Evolutionary conservation across 2,113 vertebrate species (phyloP), one percentile per base, ranked within the genome.

Genomic region (Tychaedon coryphoeus): DNA sequence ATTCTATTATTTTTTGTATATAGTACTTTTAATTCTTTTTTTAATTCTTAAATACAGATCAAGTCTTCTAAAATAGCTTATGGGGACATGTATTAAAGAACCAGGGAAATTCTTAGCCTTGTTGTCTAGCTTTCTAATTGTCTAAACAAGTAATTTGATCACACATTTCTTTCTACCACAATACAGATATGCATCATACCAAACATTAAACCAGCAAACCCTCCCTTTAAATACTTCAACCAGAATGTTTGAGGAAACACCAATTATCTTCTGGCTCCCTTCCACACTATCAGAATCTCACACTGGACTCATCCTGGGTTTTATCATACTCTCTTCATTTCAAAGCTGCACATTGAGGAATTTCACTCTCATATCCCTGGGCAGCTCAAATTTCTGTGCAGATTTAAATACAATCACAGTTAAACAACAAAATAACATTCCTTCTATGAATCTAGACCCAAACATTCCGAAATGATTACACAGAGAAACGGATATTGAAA

Each of bases 401-500:
- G 23, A 82, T 80, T 82, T 93, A 71, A 83, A 57, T n/a, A 91
- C 7, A 86, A 51, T 33, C 6, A 3, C 54, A 95, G 38, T 60
- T 86, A 80, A 89, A 78, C 61, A 93, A 71, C 40, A 94, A 51
- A 79, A 42, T 19, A 95, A 85, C 38, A 94, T 72, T 65, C 22
- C 20, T 65, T 34, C 47, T 48, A 86, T 19, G 70, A 61, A 87
- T 84, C 62, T 69, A 88, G 67, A 92, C 15, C 33, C 61, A 82
- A 78, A 76, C 53, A 88, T 79, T 89, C 38, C 74, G 86, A 94
- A 58, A 33, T 64, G 57, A 92, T 92, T 77, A 94, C 61, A 88
- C 36, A 94, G 33, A 97, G 25, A 94, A 93, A 96, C 48, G 33
- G 53, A 95, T 86, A 96, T 81, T 81, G 66, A 92, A 91, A 70